Percentiles rank a stretch among this genome's conserved stretches.
Conservation (phyloP, 2,888 invertebrate genomes). For the Gastrophysa polygoni region DNA sequence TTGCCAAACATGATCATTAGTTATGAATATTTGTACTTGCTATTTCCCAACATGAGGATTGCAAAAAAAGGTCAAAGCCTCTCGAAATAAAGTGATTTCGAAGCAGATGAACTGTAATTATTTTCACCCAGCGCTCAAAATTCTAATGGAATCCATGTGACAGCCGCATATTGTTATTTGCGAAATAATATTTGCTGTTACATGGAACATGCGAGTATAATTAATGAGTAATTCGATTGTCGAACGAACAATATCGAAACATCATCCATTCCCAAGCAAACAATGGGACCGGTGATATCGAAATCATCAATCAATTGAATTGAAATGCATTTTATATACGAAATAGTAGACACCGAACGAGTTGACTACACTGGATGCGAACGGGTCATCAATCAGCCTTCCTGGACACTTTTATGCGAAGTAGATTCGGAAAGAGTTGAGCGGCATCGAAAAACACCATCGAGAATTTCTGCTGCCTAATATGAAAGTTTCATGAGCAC, state of each 20-base stretch:
- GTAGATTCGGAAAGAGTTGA: slow-evolving; percentile 6
- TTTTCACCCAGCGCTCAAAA: no score
- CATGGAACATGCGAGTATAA: neutral
- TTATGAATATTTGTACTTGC: no score
- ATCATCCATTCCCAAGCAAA: neutral
- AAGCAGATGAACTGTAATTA: no score
- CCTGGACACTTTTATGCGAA: slow-evolving; percentile 4
- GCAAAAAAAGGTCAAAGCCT: no score
- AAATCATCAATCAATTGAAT: slow-evolving; percentile 15
- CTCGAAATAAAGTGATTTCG: no score
- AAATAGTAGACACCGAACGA: slow-evolving; percentile 10
- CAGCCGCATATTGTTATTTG: neutral
- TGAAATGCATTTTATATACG: slow-evolving; percentile 14
- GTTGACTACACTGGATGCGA: slow-evolving; percentile 3
- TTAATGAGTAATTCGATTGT: neutral
- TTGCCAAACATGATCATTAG: no score
- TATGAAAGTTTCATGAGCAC: no score
- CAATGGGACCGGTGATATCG: neutral
- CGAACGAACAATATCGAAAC: neutral
- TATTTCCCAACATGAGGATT: no score
- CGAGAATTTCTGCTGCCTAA: no score
- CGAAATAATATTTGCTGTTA: neutral
- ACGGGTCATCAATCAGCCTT: slow-evolving; percentile 13
- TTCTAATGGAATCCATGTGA: no score
- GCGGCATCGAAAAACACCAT: slow-evolving; percentile 5